Conservation (phyloP, 1,140 invertebrate species). For the Teleogryllus occipitalis region DNA sequence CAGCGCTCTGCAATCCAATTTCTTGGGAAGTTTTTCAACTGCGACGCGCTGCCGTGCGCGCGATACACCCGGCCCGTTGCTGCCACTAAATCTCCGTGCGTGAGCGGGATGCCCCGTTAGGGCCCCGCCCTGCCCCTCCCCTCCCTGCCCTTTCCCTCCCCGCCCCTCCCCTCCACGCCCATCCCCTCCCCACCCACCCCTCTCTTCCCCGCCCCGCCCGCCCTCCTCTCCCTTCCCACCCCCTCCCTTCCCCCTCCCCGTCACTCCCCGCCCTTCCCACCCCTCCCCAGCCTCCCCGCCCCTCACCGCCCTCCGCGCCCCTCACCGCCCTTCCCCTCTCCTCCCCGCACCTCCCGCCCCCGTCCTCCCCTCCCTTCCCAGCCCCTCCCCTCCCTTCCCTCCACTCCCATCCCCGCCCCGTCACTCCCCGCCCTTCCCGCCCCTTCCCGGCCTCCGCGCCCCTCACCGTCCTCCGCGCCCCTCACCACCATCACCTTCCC, state of each 20-base stretch:
- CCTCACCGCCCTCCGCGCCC: neutral
- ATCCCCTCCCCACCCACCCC: neutral
- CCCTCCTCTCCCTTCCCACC: neutral
- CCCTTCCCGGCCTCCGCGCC: neutral
- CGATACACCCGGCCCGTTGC: neutral
- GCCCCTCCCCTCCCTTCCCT: no score
- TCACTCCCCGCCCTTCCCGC: neutral
- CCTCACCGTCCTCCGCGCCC: neutral
- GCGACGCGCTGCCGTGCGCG: neutral
- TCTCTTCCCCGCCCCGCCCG: neutral
- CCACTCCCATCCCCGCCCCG: neutral
- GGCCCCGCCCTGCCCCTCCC: neutral
- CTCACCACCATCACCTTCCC: neutral
- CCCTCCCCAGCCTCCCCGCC: neutral
- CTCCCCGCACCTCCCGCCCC: neutral
- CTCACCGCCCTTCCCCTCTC: neutral
- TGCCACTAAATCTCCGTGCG: neutral
- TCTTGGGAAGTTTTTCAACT: neutral
- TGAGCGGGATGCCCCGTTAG: neutral
- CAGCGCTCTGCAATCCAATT: neutral
- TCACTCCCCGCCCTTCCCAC: neutral
- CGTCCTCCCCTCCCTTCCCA: neutral
- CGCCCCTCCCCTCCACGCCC: neutral
- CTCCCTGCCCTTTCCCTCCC: neutral
- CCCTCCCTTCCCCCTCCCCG: neutral